A percentile compares a stretch with the other conserved stretches of the same genome.
Evolutionary conservation across 2,888 invertebrate genomes (phyloP).

Genomic region (Odontocerum albicorne): DNA sequence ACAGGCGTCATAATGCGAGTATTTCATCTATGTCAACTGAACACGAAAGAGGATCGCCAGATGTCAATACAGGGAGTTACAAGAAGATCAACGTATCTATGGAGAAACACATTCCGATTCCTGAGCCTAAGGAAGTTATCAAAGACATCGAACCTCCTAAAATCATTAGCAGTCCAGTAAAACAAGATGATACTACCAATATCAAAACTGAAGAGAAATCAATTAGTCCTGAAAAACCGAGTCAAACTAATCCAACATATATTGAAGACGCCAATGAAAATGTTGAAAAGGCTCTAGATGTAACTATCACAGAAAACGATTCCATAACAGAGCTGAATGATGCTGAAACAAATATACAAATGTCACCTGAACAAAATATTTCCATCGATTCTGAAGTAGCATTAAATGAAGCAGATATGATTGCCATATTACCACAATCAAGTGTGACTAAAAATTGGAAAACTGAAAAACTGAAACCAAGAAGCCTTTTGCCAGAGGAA

Average conservation of each 20-base stretch:
- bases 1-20: slow-evolving; percentile 17
- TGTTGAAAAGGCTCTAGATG: no score
- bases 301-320: no score
- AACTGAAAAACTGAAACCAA: slow-evolving; percentile 21
- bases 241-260: no score
- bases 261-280: no score
- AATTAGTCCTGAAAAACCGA: no score
- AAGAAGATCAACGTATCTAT: slow-evolving; percentile 15
- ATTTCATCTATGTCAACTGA: background rate
- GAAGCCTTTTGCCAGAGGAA: slow-evolving; percentile 13
- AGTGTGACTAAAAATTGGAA: slow-evolving; percentile 35
- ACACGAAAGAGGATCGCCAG: slow-evolving; percentile 12
- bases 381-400: background rate
- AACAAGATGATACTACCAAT: no score
- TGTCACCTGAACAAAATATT: background rate
- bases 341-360: slow-evolving; percentile 6
- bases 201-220: no score
- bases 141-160: no score
- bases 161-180: no score
- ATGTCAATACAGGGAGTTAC: slow-evolving; percentile 21
- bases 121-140: background rate
- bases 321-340: no score
- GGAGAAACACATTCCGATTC: background rate
- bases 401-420: background rate
- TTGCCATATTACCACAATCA: slow-evolving; percentile 33